phyloP scores from a whole-genome alignment of 1,140 invertebrate genomes.

The Ooceraea biroi region DNA sequence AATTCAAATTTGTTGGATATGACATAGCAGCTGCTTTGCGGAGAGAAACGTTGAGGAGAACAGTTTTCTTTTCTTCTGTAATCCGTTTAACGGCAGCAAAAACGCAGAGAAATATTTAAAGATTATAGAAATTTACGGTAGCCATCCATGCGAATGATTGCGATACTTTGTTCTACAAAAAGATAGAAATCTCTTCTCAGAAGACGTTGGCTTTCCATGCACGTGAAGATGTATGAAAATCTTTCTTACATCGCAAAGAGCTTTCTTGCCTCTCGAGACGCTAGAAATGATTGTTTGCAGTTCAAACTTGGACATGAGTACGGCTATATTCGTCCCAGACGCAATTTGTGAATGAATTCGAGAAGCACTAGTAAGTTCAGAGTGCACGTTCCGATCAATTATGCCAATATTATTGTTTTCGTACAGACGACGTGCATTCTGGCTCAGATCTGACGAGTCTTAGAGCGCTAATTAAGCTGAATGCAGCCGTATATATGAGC shows the following conservation, averaged over 20 bases:
- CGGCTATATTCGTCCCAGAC: background rate
- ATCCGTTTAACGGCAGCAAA: background rate
- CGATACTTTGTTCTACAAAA: background rate
- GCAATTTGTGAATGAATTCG: background rate
- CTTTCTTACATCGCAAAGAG: background rate
- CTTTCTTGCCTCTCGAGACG: no score
- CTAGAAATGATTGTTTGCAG: background rate
- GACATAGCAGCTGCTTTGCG: background rate
- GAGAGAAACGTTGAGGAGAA: background rate
- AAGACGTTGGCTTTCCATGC: background rate
- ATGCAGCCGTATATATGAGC: no score
- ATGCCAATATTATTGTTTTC: conserved; percentile 51
- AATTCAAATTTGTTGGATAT: conserved; percentile 7
- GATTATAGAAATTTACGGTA: background rate
- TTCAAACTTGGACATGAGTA: background rate
- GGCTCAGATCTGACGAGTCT: background rate
- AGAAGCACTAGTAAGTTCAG: background rate
- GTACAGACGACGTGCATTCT: conserved; percentile 2
- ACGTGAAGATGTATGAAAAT: background rate
- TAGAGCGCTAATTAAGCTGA: conserved; percentile 28
- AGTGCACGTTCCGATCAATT: conserved; percentile 22
- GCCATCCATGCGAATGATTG: background rate
- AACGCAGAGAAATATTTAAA: background rate
- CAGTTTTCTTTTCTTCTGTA: background rate
- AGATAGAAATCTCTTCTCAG: background rate